Base-by-base conservation (phyloP, 2,797 vertebrate genomes). In the Buphagus erythrorhynchus region DNA sequence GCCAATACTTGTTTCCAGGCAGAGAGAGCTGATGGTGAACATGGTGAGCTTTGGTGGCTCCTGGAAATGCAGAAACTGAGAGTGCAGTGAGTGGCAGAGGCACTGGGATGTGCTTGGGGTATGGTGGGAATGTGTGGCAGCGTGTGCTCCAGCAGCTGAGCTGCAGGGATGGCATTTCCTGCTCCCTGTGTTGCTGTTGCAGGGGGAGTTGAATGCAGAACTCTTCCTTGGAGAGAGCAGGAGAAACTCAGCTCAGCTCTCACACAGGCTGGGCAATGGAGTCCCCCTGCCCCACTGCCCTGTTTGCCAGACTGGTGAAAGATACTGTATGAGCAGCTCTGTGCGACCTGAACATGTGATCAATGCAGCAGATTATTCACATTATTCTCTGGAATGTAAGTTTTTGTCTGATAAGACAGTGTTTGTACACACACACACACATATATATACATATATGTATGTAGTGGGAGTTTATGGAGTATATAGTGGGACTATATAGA, bases 1-100 rank as follows among this genome's bases (percentile, higher is more conserved):
- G 76, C 79, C 88, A 69, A 5, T 80, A 45, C 90, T 86, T 91
- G 84, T 91, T 92, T 85, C 61, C 79, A 88, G 61, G 82, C 81
- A 85, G 15, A 0, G 0, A 45, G 86, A 77, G 65, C 61, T 84
- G 68, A 8, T 58, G 83, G 65, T 65, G 59, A 85, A 16, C 26
- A 0, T 35, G 78, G 61, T 85, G 91, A 49, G 86, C 84, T 74
- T 77, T 49, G 31, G 17, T 35, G 78, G 81, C 67, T 74, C 38
- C 81, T 86, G 85, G 61, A 48, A 67, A 45, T 63, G 77, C 71
- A 26, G 16, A 11, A 59, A 28, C 73, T 40, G 72, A 57, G 66
- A 3, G 62, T 75, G 16, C 26, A 22, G 55, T 5, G 76, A 46
- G 31, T 29, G 73, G 73, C 65, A 77, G 40, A 40, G 40, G 40